Percentiles rank a stretch among this genome's conserved stretches.
Conservation (phyloP, 1,140 invertebrate species). For the Hyles euphorbiae region DNA sequence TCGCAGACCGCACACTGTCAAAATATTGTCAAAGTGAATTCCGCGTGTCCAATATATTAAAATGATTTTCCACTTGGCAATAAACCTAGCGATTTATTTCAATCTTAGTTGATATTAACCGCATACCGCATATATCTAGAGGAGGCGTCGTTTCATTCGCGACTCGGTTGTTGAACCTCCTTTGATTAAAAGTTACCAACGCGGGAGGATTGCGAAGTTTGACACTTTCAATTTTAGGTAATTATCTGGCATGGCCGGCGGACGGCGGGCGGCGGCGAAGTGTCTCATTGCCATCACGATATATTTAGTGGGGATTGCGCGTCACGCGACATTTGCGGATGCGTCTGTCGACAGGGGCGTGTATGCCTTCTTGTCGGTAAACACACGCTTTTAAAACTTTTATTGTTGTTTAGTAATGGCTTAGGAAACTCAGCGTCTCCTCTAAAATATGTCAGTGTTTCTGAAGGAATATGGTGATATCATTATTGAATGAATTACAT, state of each 20-base stretch:
- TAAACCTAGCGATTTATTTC: conserved; percentile 73
- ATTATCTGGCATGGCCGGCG: conserved; percentile 14
- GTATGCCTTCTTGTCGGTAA: no score
- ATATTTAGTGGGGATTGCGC: conserved; percentile 54
- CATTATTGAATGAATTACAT: no score
- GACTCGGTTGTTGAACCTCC: conserved; percentile 65
- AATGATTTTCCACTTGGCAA: conserved; percentile 71
- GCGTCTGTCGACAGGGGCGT: conserved; percentile 43
- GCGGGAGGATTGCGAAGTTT: conserved; percentile 21
- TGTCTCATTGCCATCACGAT: conserved; percentile 42
- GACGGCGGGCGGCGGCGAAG: conserved; percentile 26
- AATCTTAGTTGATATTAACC: conserved; percentile 66
- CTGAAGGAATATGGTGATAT: no score
- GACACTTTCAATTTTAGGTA: conserved; percentile 40
- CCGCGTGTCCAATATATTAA: conserved; percentile 69
- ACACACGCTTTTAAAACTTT: no score
- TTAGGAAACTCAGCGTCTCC: no score
- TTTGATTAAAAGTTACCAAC: conserved; percentile 44
- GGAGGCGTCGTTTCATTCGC: conserved; percentile 45
- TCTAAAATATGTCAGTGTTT: no score
- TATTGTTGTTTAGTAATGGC: no score
- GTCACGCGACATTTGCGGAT: conserved; percentile 42
- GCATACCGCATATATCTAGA: conserved; percentile 65
- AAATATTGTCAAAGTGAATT: conserved; percentile 75
- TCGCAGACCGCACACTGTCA: conserved; percentile 62